Conservation (phyloP, 1,140 invertebrate species). For the Venturia canescens region DNA sequence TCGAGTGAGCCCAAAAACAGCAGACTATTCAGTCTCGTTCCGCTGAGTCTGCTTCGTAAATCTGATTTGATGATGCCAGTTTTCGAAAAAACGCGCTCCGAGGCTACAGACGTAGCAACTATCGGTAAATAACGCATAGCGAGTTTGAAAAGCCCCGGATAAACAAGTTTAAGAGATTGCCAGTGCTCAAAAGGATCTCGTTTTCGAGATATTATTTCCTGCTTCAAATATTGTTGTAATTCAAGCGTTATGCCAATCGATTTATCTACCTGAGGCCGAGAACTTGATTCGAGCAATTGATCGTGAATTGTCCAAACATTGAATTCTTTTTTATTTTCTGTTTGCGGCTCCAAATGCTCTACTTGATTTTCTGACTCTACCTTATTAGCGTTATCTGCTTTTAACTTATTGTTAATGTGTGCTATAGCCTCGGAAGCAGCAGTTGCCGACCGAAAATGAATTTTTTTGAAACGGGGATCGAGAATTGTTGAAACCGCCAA, state of each 20-base stretch:
- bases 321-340: background rate
- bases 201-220: constrained; percentile 59
- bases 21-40: constrained; percentile 44
- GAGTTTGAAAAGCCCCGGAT: constrained; percentile 61
- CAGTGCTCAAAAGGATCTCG: constrained; percentile 69
- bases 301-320: constrained; percentile 10
- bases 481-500: constrained; percentile 52
- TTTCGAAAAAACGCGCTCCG: constrained; percentile 70
- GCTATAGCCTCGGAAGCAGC: constrained; percentile 58
- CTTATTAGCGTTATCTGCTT: background rate
- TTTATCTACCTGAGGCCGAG: no score
- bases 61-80: constrained; percentile 52
- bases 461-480: constrained; percentile 59
- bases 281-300: no score
- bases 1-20: constrained; percentile 44
- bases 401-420: constrained; percentile 50
- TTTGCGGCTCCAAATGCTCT: background rate
- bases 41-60: constrained; percentile 39
- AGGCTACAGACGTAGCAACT: constrained; percentile 68
- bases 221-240: constrained; percentile 34
- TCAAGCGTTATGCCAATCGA: background rate
- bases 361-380: background rate
- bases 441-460: constrained; percentile 53
- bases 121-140: constrained; percentile 61
- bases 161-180: constrained; percentile 64